phyloP scores from a whole-genome alignment of 2,797 vertebrate species.

The Hydrocynus forskahlii region DNA sequence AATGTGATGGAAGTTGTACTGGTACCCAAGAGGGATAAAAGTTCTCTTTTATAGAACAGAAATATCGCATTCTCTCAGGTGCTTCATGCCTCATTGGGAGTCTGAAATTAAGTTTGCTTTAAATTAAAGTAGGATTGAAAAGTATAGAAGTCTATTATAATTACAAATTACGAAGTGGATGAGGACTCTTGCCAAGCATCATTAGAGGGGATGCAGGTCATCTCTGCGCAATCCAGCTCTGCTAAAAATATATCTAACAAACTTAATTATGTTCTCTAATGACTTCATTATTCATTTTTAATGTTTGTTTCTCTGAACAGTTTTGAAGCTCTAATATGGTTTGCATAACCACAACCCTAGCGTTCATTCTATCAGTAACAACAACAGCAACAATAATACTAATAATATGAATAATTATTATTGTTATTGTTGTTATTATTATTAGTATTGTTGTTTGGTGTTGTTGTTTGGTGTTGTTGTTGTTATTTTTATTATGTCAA shows the following conservation, averaged over 20 bases:
- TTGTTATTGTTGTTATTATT: too few relatives aligned
- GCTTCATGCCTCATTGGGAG: background rate
- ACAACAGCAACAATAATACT: too few relatives aligned
- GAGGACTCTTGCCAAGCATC: background rate
- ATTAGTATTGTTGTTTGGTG: too few relatives aligned
- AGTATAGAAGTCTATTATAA: background rate
- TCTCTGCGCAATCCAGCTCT: background rate
- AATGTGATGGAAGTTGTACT: too few relatives aligned
- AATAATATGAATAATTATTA: too few relatives aligned
- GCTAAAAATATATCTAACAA: background rate
- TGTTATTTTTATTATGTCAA: too few relatives aligned
- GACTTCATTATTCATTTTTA: slow-evolving; percentile 2
- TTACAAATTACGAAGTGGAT: background rate
- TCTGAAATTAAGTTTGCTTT: background rate
- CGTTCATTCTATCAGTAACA: too few relatives aligned
- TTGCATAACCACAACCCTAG: too few relatives aligned
- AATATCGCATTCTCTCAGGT: background rate
- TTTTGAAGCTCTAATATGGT: background rate
- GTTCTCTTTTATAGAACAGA: background rate
- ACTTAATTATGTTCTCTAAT: background rate
- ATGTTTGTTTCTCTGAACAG: background rate
- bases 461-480: too few relatives aligned
- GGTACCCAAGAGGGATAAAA: too few relatives aligned
- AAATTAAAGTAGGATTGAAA: background rate
- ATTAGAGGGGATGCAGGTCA: slow-evolving; percentile 1